Base-by-base conservation (phyloP, 1,140 invertebrate species). In the Trichogramma pretiosum region DNA sequence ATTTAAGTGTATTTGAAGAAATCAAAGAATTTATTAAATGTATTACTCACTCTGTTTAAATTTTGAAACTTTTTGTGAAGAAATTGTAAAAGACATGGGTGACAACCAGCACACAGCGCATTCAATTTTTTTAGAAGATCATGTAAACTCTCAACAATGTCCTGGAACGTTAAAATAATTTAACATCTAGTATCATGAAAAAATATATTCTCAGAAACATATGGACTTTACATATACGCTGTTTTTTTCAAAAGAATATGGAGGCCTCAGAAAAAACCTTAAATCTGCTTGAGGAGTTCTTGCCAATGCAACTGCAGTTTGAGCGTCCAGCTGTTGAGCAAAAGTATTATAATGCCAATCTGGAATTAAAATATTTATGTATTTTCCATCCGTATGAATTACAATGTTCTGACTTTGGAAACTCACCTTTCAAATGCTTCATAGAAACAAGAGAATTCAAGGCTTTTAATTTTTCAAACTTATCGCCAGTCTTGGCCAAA, bases 31-130 rank as follows among this genome's bases (percentile, higher is more conserved):
- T 34, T 33, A 28, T 33, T 52, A 26, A 47, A 40, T 21, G 10
- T 26, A 9, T 23, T 55, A 63, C 63, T 62, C 56, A 70, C 70
- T 35, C 59, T 54, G 48, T 60, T 52, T 18, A 74, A 63, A 61
- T 76, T 74, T 39, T 73, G 65, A 65, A 84, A 84, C 46, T 76
- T 77, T 64, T 78, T 82, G 1, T 70, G 73, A 17, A 84, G 61
- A 59, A 83, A 84, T 53, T 81, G 75, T 32, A 73, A 63, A 39
- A 85, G 73, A 67, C 82, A 85, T 21, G 70, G 67, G 70, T 84
- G 81, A 30, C 70, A 67, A 34, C 74, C 73, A 26, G 70, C 60
- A 48, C 64, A 68, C 11, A 60, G 46, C 5, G 30, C 62, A 55
- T 79, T 74, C 23, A 82, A 57, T 43, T 70, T 57, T 32, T 70